Evolutionary conservation across 1,140 invertebrate genomes (phyloP).

Genomic region (Drosophila watanabei): DNA sequence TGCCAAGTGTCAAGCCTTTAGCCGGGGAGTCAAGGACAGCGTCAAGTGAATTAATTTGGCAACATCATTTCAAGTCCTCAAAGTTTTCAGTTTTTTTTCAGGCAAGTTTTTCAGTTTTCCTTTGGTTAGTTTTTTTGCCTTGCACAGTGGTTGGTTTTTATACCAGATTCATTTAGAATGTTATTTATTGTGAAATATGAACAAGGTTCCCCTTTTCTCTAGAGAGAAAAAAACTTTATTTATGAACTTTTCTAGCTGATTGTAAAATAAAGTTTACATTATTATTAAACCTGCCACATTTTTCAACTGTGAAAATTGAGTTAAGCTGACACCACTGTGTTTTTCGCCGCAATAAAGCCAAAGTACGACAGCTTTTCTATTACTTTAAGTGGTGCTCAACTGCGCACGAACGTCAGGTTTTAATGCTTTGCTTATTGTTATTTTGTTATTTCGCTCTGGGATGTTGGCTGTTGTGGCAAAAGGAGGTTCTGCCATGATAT

Average conservation of each 20-base stretch:
- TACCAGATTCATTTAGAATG: neutral
- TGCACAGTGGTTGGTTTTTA: neutral
- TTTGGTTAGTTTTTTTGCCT: neutral
- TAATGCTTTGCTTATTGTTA: constrained; percentile 21
- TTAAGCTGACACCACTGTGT: neutral
- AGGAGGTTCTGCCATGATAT: constrained; percentile 9
- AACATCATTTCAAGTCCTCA: constrained; percentile 36
- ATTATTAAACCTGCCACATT: neutral
- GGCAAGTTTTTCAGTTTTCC: constrained; percentile 15
- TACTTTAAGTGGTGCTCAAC: constrained; percentile 61
- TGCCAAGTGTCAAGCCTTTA: constrained; percentile 44
- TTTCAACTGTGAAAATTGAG: neutral
- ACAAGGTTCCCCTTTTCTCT: neutral
- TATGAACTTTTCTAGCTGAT: neutral
- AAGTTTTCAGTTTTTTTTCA: constrained; percentile 26
- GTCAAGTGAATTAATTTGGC: constrained; percentile 46
- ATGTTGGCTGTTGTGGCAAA: neutral
- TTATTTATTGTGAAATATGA: neutral
- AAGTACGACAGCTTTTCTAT: constrained; percentile 45
- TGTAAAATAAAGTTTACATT: neutral
- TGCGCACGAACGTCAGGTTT: constrained; percentile 40
- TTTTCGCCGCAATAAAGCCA: constrained; percentile 7
- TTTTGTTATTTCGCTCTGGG: constrained; percentile 16
- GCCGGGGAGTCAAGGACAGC: constrained; percentile 20
- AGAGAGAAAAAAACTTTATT: neutral